phyloP scores from a whole-genome alignment of 2,888 invertebrate genomes.

The Diarsia brunnea region DNA sequence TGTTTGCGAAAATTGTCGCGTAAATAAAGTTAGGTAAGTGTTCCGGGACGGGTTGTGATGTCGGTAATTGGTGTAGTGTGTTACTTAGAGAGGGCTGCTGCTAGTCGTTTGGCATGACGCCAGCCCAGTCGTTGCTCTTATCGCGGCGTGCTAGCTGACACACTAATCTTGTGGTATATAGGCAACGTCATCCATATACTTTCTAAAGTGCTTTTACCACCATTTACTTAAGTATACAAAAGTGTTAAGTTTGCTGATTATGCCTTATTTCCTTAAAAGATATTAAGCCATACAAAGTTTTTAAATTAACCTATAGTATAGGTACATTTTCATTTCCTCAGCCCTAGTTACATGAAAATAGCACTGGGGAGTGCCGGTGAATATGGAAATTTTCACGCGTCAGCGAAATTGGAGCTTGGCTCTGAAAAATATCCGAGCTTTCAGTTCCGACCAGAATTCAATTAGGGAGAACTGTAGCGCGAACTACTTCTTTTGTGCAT shows the following conservation, averaged over 20 bases:
- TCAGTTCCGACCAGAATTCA: slow-evolving; percentile 71
- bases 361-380: slow-evolving; percentile 15
- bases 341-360: slow-evolving; percentile 32
- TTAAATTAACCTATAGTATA: background rate
- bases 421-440: slow-evolving; percentile 64
- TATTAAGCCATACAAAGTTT: background rate
- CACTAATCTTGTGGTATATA: slow-evolving; percentile 47
- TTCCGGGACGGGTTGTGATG: slow-evolving; percentile 59
- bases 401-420: slow-evolving; percentile 56
- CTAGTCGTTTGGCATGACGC: slow-evolving; percentile 68
- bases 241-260: background rate
- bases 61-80: slow-evolving; percentile 69
- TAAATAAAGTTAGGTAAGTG: slow-evolving; percentile 50
- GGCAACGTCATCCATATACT: slow-evolving; percentile 19
- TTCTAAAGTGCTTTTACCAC: slow-evolving; percentile 28
- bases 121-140: slow-evolving; percentile 71
- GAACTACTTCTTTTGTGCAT: slow-evolving; percentile 63
- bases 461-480: slow-evolving; percentile 78
- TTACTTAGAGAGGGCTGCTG: slow-evolving; percentile 63
- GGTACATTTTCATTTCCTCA: slow-evolving; percentile 21
- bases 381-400: slow-evolving; percentile 64
- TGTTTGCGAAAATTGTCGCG: slow-evolving; percentile 30
- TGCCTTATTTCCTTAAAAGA: background rate
- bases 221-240: slow-evolving; percentile 11
- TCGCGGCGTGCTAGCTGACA: slow-evolving; percentile 58